Conservation (phyloP, 2,888 invertebrate species). For the Druceiella hillmani region DNA sequence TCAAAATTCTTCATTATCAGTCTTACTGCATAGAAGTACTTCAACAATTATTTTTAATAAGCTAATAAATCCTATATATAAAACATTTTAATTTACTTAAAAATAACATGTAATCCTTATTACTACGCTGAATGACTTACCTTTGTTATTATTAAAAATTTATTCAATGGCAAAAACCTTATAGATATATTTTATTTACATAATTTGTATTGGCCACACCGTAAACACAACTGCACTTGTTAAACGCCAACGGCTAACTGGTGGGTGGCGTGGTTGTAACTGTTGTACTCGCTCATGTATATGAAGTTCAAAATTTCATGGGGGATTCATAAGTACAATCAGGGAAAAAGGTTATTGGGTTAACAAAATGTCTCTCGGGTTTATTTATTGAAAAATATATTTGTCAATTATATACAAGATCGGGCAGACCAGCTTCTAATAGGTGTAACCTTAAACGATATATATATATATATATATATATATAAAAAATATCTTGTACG, state of each 20-base stretch:
- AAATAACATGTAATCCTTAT: slow-evolving; percentile 13
- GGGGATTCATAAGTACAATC: too few species aligned
- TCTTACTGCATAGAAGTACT: slow-evolving; percentile 14
- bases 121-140: slow-evolving; percentile 19
- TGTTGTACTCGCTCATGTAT: slow-evolving; percentile 18
- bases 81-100: slow-evolving; percentile 10
- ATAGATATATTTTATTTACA: slow-evolving; percentile 19
- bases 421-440: too few species aligned
- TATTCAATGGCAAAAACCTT: slow-evolving; percentile 15
- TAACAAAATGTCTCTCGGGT: too few species aligned
- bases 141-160: slow-evolving; percentile 18
- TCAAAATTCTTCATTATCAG: slow-evolving; percentile 20
- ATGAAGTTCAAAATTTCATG: too few species aligned
- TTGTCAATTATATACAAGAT: too few species aligned
- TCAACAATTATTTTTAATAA: slow-evolving; percentile 15
- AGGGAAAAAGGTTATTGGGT: too few species aligned
- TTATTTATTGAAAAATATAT: too few species aligned
- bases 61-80: slow-evolving; percentile 16
- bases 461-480: too few species aligned
- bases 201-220: slow-evolving; percentile 18
- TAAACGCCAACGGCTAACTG: slow-evolving; percentile 17
- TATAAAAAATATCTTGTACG: too few species aligned
- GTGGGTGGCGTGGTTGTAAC: slow-evolving; percentile 17
- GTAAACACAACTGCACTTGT: slow-evolving; percentile 18
- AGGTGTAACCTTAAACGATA: too few species aligned